These are phyloP conservation scores for Catharus fuscescens DNA, from an alignment of 2,113 vertebrate genomes.

Conservation along the genomic window DNA sequence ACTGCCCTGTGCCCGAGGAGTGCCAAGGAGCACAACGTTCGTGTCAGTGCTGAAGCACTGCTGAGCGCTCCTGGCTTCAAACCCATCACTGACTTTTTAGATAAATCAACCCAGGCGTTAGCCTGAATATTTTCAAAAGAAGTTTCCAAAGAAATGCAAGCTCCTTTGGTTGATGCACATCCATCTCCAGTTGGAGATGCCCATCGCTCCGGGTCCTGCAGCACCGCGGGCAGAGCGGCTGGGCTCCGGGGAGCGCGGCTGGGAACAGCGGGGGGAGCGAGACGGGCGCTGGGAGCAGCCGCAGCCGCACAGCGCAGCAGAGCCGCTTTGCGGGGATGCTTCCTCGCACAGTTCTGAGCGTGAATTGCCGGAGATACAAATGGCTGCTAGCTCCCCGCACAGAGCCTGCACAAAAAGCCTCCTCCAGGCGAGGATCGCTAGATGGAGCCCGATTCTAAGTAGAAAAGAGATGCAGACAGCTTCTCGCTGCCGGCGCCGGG, in stretches of 20 bases:
- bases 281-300: rapidly evolving
- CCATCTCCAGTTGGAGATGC: background rate
- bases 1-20: background rate
- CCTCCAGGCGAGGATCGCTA: background rate
- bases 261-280: background rate
- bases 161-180: background rate
- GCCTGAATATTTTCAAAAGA: background rate
- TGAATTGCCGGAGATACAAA: background rate
- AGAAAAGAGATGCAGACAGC: background rate
- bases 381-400: background rate
- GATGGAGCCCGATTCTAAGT: conserved; percentile 7
- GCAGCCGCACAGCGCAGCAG: background rate
- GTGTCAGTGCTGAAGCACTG: background rate
- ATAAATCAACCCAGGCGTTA: background rate
- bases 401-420: background rate
- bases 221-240: background rate
- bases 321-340: rapidly evolving
- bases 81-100: rapidly evolving
- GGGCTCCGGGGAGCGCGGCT: rapidly evolving
- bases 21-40: background rate
- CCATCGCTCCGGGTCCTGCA: background rate
- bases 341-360: background rate
- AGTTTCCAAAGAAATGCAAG: background rate
- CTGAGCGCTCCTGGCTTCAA: background rate
- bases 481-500: background rate